Base-by-base conservation (phyloP, 2,113 vertebrate genomes). In the Pluvialis apricaria region DNA sequence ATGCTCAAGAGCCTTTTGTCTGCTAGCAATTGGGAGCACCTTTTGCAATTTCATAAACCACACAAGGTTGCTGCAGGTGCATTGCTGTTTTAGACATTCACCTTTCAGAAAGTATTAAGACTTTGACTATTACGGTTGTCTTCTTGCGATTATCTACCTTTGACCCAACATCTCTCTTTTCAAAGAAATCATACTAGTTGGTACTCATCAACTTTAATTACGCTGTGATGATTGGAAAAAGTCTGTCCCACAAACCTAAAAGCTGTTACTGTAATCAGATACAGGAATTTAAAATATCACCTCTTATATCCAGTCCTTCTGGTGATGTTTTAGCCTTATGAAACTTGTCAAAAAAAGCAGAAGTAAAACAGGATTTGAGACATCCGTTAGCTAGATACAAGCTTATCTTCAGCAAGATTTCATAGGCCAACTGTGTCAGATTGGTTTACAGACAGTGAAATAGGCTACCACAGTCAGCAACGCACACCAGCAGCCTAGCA, bases 401-500 rank as follows among this genome's bases (percentile, higher is more conserved):
- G 47, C 29, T 91, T 29, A 84, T 64, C 57, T 84, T 47, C 2
- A 87, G 34, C 45, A 91, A n/a, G 29, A 21, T 44, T 68, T 82
- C 78, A 64, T 0, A 76, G 47, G 36, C 75, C 58, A 55, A 21
- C 55, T 72, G 47, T 81, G 77, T 58, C 92, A 91, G 80, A 76
- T 1, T 57, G 69, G 70, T 89, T 69, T 89, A 66, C 91, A 92
- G 89, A 80, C 25, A 92, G 26, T 36, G 66, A 93, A 91, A 84
- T 29, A 89, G 82, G 22, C 69, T 64, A 61, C 94, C 82, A 57
- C 95, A 95, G 73, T 79, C 65, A 96, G 73, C 81, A 71, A 49
- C 65, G 80, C 80, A 82, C 61, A 84, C 34, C 77, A 91, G 69
- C 77, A 93, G 60, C 24, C 85, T n/a, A 86, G 83, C 86, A 96